Conservation (phyloP, 2,113 vertebrate species). For the Lagopus leucura region DNA sequence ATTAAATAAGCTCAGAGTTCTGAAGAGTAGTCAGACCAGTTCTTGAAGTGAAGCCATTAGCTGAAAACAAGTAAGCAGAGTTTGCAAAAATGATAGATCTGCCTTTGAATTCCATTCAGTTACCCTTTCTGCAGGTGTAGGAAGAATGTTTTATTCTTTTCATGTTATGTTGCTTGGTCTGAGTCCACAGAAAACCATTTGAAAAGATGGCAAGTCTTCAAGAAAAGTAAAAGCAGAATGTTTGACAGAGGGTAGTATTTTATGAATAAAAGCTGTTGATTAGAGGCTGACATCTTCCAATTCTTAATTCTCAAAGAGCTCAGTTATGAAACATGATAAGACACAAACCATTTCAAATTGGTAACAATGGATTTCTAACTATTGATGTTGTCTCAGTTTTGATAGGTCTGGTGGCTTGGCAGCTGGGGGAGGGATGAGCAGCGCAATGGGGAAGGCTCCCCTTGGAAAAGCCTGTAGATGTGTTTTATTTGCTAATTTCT, state of each 20-base stretch:
- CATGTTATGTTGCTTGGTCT: background rate
- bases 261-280: background rate
- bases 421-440: too few species aligned
- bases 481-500: background rate
- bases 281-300: background rate
- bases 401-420: background rate
- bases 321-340: background rate
- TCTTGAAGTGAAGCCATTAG: conserved; percentile 1
- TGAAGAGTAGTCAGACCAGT: conserved; percentile 1
- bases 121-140: background rate
- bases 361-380: background rate
- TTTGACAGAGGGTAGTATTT: background rate
- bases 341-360: background rate
- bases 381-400: background rate
- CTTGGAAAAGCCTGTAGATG: background rate
- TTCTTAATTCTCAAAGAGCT: background rate
- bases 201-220: background rate
- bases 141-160: background rate
- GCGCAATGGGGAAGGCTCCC: too few species aligned
- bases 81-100: conserved; percentile 9
- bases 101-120: background rate
- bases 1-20: background rate
- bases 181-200: background rate
- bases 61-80: background rate
- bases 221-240: background rate